A percentile compares a stretch with the other conserved stretches of the same genome.
These are phyloP conservation scores for Lepidurus packardi DNA, from an alignment of 1,140 invertebrate genomes.

Conservation along the genomic window DNA sequence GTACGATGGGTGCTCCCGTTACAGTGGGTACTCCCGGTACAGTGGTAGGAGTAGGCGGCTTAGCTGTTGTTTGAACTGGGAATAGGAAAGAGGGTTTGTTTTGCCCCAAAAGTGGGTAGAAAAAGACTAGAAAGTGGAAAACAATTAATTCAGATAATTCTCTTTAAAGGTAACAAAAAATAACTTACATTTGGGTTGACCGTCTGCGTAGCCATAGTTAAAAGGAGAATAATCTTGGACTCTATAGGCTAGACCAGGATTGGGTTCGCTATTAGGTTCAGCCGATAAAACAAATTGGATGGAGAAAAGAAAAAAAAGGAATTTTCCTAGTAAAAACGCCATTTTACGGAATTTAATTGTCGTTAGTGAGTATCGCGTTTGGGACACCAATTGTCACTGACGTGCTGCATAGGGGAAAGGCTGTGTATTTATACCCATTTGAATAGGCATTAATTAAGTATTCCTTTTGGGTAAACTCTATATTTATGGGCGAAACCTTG, in stretches of 20 bases:
- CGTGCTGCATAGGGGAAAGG: neutral
- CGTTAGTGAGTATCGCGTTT: neutral
- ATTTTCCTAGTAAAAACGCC: neutral
- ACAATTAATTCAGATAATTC: neutral
- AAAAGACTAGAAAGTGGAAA: neutral
- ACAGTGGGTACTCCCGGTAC: neutral
- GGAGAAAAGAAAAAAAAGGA: neutral
- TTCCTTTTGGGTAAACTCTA: neutral
- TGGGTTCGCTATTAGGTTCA: neutral
- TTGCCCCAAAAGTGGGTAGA: neutral
- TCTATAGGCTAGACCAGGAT: neutral
- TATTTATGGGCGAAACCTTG: neutral
- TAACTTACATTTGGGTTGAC: slow-evolving; percentile 1
- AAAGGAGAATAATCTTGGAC: neutral
- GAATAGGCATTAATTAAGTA: neutral
- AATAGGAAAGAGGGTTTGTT: neutral
- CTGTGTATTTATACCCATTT: slow-evolving; percentile 6
- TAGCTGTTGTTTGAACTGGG: neutral
- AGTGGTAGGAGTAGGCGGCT: neutral
- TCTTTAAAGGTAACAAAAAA: neutral
- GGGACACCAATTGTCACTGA: neutral
- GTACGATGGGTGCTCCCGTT: neutral
- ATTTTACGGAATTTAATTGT: neutral
- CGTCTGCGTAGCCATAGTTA: neutral
- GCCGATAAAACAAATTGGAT: neutral